Evolutionary conservation across 2,888 invertebrate species (phyloP), one percentile per base, ranked within the genome.

Genomic region (Drosophila neonasuta): DNA sequence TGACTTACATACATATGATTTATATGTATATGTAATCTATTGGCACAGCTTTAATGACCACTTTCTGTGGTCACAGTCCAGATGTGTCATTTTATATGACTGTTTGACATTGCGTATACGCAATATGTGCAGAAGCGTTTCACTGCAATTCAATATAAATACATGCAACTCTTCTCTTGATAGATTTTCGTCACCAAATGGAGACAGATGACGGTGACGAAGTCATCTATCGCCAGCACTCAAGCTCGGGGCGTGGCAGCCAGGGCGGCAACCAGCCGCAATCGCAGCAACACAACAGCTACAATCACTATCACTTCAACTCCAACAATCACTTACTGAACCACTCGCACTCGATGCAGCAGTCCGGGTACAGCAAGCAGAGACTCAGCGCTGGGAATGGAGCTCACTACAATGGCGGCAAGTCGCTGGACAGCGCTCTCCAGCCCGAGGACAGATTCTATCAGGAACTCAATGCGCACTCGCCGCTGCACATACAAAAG

Each of bases 261-360:
- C 32, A 77, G 7, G 50, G 34, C 46, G 10, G 34, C 30, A 65
- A 71, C 4, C 56, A 48, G 11, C 2, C 59, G 9, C 82, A 77
- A 34, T 70, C 74, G n/a, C 77, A 70, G 32, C 71, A 68, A 41
- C 84, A 84, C 20, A 87, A 82, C 56, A 84, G 79, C 59, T 78
- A 82, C 65, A 88, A 88, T 57, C 88, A 88, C 65, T 89, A 89
- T 62, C 89, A 89, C 54, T 88, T 89, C 51, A 89, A 89, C 68
- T 89, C 89, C 2, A 89, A 89, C 58, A 89, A 89, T 60, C 89
- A 89, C 74, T 77, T 89, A 72, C 84, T 89, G 24, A 89, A 89
- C 66, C 89, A 89, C 67, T 87, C 89, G 30, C 86, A 88, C 65
- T 88, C 88, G 13, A 86, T 89, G 83, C 89, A 89, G 36, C 89